Conservation (phyloP, 2,113 vertebrate species). For the Bambusicola thoracicus region DNA sequence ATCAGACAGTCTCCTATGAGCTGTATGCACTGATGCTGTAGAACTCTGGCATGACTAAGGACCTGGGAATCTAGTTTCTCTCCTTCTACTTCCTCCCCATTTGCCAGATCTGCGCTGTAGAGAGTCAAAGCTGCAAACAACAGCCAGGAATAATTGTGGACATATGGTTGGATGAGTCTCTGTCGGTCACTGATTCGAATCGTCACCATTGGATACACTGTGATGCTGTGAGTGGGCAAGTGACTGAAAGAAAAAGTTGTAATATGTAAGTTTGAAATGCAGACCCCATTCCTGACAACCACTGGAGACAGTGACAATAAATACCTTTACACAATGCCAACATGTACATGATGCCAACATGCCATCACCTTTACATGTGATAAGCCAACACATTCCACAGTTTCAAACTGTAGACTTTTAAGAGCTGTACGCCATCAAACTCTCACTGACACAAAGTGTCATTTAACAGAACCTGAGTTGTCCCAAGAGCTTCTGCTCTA, state of each 20-base stretch:
- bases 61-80: slow-evolving; percentile 74
- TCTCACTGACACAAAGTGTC: background rate
- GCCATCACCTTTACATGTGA: too few species aligned
- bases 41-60: slow-evolving; percentile 70
- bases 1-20: slow-evolving; percentile 92
- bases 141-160: slow-evolving; percentile 98
- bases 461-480: background rate
- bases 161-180: slow-evolving; percentile 94
- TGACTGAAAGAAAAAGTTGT: slow-evolving; percentile 79
- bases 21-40: slow-evolving; percentile 88
- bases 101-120: slow-evolving; percentile 89
- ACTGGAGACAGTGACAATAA: fast-evolving
- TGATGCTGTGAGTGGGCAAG: slow-evolving; percentile 93
- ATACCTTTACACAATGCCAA: background rate
- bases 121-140: slow-evolving; percentile 92
- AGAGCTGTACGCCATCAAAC: background rate
- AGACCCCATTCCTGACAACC: background rate
- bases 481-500: background rate
- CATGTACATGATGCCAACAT: too few species aligned
- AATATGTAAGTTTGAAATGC: fast-evolving
- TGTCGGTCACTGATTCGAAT: slow-evolving; percentile 93
- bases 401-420: background rate
- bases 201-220: slow-evolving; percentile 93
- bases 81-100: slow-evolving; percentile 78
- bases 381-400: background rate